Evolutionary conservation across 2,888 invertebrate species (phyloP).

Genomic region (Thumatha senex): DNA sequence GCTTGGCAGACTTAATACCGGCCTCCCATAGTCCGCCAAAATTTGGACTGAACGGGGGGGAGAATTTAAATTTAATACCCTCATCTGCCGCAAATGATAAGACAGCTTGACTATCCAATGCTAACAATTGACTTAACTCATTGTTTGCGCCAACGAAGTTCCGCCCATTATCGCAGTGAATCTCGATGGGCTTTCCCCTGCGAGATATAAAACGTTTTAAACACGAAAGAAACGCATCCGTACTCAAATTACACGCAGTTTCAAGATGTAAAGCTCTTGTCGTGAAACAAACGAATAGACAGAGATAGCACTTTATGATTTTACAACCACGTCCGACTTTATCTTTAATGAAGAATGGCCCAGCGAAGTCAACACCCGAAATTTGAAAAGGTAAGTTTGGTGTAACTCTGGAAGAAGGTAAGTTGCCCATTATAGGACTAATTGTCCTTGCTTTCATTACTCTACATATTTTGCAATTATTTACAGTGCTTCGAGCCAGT

Average conservation of each 20-base stretch:
- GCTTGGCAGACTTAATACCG: conserved; percentile 9
- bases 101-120: not conserved
- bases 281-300: conserved; percentile 6
- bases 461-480: no score
- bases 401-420: not conserved
- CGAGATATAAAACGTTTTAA: conserved; percentile 3
- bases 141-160: conserved; percentile 9
- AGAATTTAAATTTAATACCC: conserved; percentile 7
- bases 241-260: conserved; percentile 3
- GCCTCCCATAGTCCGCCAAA: no score
- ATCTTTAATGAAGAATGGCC: conserved; percentile 5
- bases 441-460: no score
- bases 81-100: not conserved
- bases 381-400: not conserved
- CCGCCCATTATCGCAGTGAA: conserved; percentile 8
- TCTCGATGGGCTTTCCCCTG: conserved; percentile 1
- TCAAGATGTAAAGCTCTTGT: conserved; percentile 6
- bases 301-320: conserved; percentile 3
- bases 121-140: not conserved
- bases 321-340: conserved; percentile 4
- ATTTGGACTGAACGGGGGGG: conserved; percentile 10
- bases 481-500: no score
- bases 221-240: conserved; percentile 4
- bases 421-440: no score
- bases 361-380: conserved; percentile 7